Conservation (phyloP, 2,888 invertebrate species). For the Mythimna loreyi region DNA sequence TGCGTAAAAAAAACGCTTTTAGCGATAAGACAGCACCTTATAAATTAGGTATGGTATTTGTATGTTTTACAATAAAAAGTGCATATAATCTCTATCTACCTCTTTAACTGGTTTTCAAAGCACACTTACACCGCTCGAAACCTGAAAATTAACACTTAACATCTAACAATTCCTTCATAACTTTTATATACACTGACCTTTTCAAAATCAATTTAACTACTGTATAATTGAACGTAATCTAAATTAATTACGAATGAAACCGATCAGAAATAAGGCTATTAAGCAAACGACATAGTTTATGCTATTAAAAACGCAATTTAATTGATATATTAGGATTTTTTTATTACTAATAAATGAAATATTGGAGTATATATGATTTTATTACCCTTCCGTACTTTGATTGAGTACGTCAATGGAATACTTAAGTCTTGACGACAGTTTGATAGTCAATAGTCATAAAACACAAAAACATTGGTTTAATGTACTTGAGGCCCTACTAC, state of each 20-base stretch:
- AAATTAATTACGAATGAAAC: slow-evolving; percentile 34
- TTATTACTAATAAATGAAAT: slow-evolving; percentile 55
- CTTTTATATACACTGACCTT: slow-evolving; percentile 9
- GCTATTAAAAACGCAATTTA: slow-evolving; percentile 62
- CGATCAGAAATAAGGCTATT: slow-evolving; percentile 48
- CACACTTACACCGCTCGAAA: no score
- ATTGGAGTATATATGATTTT: slow-evolving; percentile 61
- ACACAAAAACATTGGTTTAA: slow-evolving; percentile 60
- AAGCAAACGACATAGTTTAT: slow-evolving; percentile 64
- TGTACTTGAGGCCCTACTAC: slow-evolving; percentile 33
- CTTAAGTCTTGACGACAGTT: slow-evolving; percentile 64
- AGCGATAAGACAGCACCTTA: no score
- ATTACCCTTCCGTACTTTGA: slow-evolving; percentile 62
- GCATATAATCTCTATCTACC: no score
- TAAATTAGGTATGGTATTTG: no score
- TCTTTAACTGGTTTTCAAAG: no score
- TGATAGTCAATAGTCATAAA: slow-evolving; percentile 70
- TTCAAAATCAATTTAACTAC: slow-evolving; percentile 26
- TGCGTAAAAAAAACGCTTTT: no score
- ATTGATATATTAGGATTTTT: slow-evolving; percentile 60
- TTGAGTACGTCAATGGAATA: slow-evolving; percentile 65
- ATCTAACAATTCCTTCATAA: not conserved
- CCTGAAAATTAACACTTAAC: not conserved
- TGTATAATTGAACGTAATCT: slow-evolving; percentile 29
- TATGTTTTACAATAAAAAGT: no score